phyloP scores from a whole-genome alignment of 92 coral and sea anemone genomes.

The Siderastrea siderea region DNA sequence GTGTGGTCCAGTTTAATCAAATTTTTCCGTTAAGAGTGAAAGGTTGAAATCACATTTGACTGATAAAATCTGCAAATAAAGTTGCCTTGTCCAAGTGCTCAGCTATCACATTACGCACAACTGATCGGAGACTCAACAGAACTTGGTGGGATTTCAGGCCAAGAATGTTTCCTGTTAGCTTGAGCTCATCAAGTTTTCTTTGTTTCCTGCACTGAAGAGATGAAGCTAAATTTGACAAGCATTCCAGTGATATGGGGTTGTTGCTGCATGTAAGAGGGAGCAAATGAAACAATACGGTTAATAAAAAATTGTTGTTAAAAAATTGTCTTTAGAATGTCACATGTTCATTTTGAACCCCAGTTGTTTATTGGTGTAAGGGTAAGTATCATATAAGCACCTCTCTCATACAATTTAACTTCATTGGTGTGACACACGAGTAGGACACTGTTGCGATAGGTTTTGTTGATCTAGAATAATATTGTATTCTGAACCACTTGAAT shows the following conservation, averaged over 20 bases:
- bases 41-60: constrained; percentile 55
- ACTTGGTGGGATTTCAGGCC: neutral
- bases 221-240: constrained; percentile 20
- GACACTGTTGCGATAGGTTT: no score
- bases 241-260: neutral
- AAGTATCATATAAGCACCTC: no score
- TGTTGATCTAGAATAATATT: no score
- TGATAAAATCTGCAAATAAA: constrained; percentile 43
- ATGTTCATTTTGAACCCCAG: no score
- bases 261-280: neutral
- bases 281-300: neutral
- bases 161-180: constrained; percentile 14
- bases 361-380: no score
- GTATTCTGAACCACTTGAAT: no score
- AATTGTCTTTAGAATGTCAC: no score
- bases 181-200: constrained; percentile 37
- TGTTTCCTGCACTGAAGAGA: neutral
- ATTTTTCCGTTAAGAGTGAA: no score
- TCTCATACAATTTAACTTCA: no score
- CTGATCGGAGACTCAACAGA: neutral
- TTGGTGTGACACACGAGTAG: no score
- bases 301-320: no score
- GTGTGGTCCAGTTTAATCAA: no score
- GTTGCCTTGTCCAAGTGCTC: constrained; percentile 45
- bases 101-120: neutral